Conservation (phyloP, 2,113 vertebrate species). For the Myotis lucifugus region DNA sequence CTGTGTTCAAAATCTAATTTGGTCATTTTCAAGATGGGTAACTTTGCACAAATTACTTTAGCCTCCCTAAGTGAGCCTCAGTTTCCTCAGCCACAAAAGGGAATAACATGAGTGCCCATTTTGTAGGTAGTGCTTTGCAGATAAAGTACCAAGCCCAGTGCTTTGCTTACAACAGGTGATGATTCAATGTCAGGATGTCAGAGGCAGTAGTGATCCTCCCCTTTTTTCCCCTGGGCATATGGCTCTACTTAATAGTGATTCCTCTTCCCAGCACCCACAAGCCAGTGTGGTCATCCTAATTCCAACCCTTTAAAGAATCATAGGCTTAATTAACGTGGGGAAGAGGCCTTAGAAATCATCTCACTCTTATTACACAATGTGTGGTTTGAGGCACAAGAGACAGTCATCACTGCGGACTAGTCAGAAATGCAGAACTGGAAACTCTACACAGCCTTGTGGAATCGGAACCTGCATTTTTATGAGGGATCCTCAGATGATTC, state of each 20-base stretch:
- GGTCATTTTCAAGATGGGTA: neutral
- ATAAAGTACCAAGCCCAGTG: neutral
- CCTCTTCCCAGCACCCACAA: neutral
- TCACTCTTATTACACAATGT: neutral
- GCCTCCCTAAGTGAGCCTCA: neutral
- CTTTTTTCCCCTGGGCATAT: neutral
- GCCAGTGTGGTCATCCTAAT: neutral
- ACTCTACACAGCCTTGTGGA: neutral
- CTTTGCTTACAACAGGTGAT: neutral
- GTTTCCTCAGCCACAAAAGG: neutral
- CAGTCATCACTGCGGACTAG: rapidly evolving
- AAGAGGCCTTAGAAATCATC: neutral
- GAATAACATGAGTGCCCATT: neutral
- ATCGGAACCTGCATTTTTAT: neutral
- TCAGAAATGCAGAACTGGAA: neutral
- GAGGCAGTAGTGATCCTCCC: neutral
- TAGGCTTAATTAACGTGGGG: neutral
- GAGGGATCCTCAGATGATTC: neutral
- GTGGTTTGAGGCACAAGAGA: neutral
- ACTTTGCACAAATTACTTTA: neutral
- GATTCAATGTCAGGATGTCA: neutral
- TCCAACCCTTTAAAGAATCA: neutral
- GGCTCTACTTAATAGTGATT: neutral
- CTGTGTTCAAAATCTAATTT: neutral
- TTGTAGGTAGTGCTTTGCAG: neutral